Percentiles rank a stretch among this genome's conserved stretches.
phyloP scores from a whole-genome alignment of 1,140 invertebrate species.

The Ganaspis sp. region DNA sequence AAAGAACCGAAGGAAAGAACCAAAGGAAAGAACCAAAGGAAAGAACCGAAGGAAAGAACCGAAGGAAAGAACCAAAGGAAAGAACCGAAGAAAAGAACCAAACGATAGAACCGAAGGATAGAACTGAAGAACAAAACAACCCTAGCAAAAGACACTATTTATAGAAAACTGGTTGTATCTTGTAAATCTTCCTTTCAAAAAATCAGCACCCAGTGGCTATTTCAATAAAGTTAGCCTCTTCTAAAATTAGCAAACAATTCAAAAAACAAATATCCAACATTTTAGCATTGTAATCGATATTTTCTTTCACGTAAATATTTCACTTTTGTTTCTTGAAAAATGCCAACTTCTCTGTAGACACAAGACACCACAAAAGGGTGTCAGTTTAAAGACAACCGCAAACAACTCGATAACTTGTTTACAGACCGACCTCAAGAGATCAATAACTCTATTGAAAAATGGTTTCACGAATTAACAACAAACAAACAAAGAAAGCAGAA shows the following conservation, averaged over 20 bases:
- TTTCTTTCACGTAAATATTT: background rate
- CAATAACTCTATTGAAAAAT: background rate
- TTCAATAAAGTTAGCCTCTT: background rate
- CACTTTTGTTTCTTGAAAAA: background rate
- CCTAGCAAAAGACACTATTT: background rate
- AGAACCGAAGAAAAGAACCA: no score
- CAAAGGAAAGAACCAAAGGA: no score
- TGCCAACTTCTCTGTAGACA: background rate
- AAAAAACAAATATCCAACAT: no score
- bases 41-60: no score
- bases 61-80: no score
- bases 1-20: no score
- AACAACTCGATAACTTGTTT: constrained; percentile 1
- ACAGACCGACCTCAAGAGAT: background rate
- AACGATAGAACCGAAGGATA: no score
- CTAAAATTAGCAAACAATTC: background rate
- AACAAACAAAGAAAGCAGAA: no score
- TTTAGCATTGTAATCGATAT: background rate
- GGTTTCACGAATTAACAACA: no score
- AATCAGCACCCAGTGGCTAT: background rate
- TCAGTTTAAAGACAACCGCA: background rate
- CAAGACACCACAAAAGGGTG: background rate
- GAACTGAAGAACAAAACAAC: background rate
- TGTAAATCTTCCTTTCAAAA: background rate
- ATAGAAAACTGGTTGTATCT: constrained; percentile 13